Evolutionary conservation across 1,140 invertebrate genomes (phyloP).

Genomic region (Hestina assimilis): DNA sequence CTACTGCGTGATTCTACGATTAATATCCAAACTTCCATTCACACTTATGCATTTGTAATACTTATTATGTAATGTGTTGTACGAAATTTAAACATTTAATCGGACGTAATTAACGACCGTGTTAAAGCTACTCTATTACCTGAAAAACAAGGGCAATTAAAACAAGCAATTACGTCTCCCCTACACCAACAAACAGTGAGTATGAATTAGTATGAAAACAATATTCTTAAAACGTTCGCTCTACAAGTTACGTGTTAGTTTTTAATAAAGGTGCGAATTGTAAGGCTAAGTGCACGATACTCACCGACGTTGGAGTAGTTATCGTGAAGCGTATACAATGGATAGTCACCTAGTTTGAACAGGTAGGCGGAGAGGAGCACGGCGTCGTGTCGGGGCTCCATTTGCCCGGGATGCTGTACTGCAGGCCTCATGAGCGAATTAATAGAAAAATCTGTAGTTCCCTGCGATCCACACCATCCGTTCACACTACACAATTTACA

Average conservation of each 20-base stretch:
- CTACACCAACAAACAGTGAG: slow-evolving; percentile 26
- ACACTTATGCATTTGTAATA: too few species aligned
- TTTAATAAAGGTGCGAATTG: slow-evolving; percentile 30
- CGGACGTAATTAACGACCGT: neutral
- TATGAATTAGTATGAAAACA: slow-evolving; percentile 17
- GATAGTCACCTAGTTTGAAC: slow-evolving; percentile 78
- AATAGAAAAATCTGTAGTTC: slow-evolving; percentile 72
- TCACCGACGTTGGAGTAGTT: slow-evolving; percentile 67
- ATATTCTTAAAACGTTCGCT: neutral
- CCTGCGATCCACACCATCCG: slow-evolving; percentile 54
- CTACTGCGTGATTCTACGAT: too few species aligned
- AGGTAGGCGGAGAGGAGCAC: slow-evolving; percentile 74
- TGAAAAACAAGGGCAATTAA: neutral
- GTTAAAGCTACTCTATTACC: neutral
- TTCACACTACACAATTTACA: slow-evolving; percentile 73
- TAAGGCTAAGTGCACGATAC: slow-evolving; percentile 59
- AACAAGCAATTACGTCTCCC: neutral
- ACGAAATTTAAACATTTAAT: neutral
- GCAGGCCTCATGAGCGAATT: slow-evolving; percentile 71
- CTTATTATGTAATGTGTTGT: neutral
- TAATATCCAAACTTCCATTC: too few species aligned
- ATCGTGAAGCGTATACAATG: slow-evolving; percentile 73
- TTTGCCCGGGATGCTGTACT: slow-evolving; percentile 39
- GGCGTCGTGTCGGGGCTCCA: slow-evolving; percentile 68
- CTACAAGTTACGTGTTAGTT: slow-evolving; percentile 17